Conservation (phyloP, 2,888 invertebrate species). For the Apamea epomidion region DNA sequence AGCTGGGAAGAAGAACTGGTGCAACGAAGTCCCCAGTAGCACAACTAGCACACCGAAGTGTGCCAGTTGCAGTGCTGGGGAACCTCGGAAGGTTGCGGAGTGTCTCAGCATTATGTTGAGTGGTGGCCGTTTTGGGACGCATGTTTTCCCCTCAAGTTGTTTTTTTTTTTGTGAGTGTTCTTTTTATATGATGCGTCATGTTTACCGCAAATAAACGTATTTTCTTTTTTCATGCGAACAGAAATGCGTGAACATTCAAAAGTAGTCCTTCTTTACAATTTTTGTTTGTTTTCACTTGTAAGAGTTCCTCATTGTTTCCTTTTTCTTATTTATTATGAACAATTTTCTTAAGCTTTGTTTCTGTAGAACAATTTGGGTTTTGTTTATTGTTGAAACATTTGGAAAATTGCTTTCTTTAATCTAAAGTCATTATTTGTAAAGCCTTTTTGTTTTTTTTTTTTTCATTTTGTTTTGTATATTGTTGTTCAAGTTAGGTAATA, state of each 20-base stretch:
- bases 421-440: conserved; percentile 10
- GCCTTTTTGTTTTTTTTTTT: background rate
- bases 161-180: too few relatives aligned
- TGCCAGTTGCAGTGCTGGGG: too few relatives aligned
- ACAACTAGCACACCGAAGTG: background rate
- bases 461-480: background rate
- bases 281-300: conserved; percentile 7
- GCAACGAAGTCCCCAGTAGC: background rate
- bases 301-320: conserved; percentile 28
- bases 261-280: conserved; percentile 7
- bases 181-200: too few relatives aligned
- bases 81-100: too few relatives aligned
- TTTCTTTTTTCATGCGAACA: too few relatives aligned
- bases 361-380: conserved; percentile 17
- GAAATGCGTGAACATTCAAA: background rate
- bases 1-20: background rate
- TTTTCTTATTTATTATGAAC: conserved; percentile 16
- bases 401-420: conserved; percentile 28
- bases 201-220: too few relatives aligned
- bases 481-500: background rate
- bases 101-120: too few relatives aligned
- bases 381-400: conserved; percentile 6
- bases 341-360: conserved; percentile 36
- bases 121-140: too few relatives aligned
- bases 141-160: too few relatives aligned